Conservation (phyloP, 2,797 vertebrate genomes). For the Gymnoscopelus microlampas region DNA sequence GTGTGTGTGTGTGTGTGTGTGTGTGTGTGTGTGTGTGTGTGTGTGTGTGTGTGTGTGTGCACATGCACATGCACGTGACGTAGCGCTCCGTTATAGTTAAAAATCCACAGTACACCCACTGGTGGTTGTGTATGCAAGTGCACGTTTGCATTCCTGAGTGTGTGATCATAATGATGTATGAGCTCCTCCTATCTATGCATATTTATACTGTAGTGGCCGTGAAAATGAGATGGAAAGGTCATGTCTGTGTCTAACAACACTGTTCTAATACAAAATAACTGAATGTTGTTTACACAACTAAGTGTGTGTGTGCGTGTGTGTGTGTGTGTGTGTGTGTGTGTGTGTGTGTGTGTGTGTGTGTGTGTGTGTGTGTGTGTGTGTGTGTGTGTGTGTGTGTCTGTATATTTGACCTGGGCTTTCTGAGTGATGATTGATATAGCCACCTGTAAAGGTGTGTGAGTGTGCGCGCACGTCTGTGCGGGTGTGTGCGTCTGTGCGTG, state of each 20-base stretch:
- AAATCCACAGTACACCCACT: no score
- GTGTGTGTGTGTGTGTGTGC: neutral
- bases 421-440: no score
- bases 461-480: neutral
- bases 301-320: slow-evolving; percentile 9
- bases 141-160: no score
- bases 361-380: slow-evolving; percentile 24
- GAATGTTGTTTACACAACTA: no score
- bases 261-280: no score
- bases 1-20: neutral
- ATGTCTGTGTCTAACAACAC: no score
- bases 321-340: slow-evolving; percentile 25
- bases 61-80: neutral
- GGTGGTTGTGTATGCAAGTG: no score
- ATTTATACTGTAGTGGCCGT: slow-evolving; percentile 25
- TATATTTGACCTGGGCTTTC: no score
- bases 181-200: neutral
- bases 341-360: slow-evolving; percentile 9
- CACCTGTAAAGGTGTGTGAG: no score
- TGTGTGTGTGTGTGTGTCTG: neutral
- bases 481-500: neutral
- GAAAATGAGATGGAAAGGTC: neutral
- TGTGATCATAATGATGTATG: no score
- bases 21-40: neutral
- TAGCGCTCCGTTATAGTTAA: no score